Evolutionary conservation across 2,797 vertebrate species (phyloP).

Genomic region (Botia kubotai): DNA sequence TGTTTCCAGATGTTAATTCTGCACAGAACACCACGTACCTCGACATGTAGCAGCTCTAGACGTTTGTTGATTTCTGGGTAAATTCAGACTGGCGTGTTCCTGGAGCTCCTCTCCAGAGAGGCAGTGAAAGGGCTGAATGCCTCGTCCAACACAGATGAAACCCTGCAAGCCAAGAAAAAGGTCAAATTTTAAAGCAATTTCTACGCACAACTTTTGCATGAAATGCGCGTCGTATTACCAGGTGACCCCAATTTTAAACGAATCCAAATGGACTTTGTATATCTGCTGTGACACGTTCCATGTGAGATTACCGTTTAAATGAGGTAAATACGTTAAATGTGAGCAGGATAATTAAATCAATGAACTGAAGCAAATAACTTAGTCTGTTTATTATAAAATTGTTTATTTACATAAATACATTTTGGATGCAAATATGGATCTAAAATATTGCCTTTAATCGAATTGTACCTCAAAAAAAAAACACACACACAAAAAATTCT

Average conservation of each 20-base stretch:
- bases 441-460: background rate
- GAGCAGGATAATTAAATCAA: background rate
- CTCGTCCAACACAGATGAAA: slow-evolving; percentile 58
- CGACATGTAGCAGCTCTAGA: background rate
- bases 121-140: slow-evolving; percentile 49
- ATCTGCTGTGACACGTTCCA: slow-evolving; percentile 21
- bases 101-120: slow-evolving; percentile 53
- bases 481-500: too few relatives aligned
- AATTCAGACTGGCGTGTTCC: slow-evolving; percentile 52
- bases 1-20: slow-evolving; percentile 42
- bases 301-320: slow-evolving; percentile 21
- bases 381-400: too few relatives aligned
- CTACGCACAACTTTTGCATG: slow-evolving; percentile 54
- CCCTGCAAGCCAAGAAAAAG: slow-evolving; percentile 58
- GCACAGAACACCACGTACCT: slow-evolving; percentile 12
- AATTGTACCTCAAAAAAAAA: background rate
- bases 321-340: background rate
- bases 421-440: background rate
- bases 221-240: slow-evolving; percentile 56
- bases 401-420: background rate
- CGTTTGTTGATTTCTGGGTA: slow-evolving; percentile 6
- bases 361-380: background rate
- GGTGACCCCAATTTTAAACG: slow-evolving; percentile 57
- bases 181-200: slow-evolving; percentile 59
- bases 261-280: slow-evolving; percentile 51